These are phyloP conservation scores for Callyntrura sp. DNA, from an alignment of 2,888 invertebrate genomes.

Conservation along the genomic window DNA sequence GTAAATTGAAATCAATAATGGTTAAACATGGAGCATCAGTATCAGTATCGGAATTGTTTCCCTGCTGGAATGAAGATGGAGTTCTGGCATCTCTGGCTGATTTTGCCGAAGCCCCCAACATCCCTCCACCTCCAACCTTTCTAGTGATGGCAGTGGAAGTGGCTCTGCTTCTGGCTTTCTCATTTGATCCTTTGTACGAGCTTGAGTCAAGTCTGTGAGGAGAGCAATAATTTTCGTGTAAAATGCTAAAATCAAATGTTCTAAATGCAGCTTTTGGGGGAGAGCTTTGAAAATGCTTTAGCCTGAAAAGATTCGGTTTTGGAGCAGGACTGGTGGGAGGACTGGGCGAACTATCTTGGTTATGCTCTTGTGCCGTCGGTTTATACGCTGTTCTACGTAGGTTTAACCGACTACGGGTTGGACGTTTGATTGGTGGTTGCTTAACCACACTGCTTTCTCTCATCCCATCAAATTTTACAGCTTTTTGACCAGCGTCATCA, in stretches of 20 bases:
- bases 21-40: conserved; percentile 89
- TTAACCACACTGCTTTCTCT: neutral
- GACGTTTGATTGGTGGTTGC: neutral
- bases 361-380: neutral
- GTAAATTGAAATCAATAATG: conserved; percentile 91
- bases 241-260: conserved; percentile 83
- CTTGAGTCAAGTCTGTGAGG: neutral
- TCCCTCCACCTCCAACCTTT: conserved; percentile 84
- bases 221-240: conserved; percentile 58
- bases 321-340: conserved; percentile 63
- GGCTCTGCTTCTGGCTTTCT: neutral
- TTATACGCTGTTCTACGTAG: conserved; percentile 12
- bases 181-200: conserved; percentile 27
- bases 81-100: conserved; percentile 1
- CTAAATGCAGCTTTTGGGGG: conserved; percentile 77
- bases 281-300: conserved; percentile 9
- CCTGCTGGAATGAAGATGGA: neutral
- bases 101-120: conserved; percentile 76
- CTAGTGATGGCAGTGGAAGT: conserved; percentile 83
- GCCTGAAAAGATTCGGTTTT: neutral
- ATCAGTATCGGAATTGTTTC: conserved; percentile 82
- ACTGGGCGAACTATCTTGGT: conserved; percentile 62
- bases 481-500: conserved; percentile 63
- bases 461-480: conserved; percentile 54
- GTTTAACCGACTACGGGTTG: conserved; percentile 41